Base-by-base conservation (phyloP, 37 sponge, comb jelly and placozoan genomes). In the Amphimedon queenslandica region DNA sequence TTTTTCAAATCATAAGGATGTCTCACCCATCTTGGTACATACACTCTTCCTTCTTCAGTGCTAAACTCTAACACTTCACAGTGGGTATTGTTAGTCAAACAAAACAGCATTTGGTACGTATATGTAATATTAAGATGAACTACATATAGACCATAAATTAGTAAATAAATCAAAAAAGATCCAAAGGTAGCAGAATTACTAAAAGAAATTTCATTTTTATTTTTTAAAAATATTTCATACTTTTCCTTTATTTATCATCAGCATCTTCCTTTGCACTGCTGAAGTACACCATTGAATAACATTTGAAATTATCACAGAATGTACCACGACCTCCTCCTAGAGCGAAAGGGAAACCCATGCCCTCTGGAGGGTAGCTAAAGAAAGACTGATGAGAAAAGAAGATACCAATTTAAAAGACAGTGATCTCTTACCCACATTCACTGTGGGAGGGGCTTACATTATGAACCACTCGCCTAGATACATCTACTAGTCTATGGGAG, bases 21-120 rank as follows among this genome's bases (percentile, higher is more conserved):
- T 42, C 86, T 69, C 43, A 93, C 94, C 99, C 99, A 99, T 71
- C 90, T 82, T 31, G 99, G 99, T 32, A 95, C 70, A 63, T 90
- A 99, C 55, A 94, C 76, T 24, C 85, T 70, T 18, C 99, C 99
- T 63, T 99, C 99, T 34, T 95, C 96, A 23, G 99, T 96, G 4
- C 92, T 76, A 77, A 99, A 99, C 82, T 99, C 99, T 60, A 99
- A 43, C 40, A 99, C 99, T 41, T 96, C 99, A 80, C 90, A 94
- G 64, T 90, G 95, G 32, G 93, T 85, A 13, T 66, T 55, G 38
- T 83, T 92, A 31, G 68, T 82, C 64, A 99, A 72, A 32, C 87
- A 86, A 86, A 99, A 99, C 73, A 99, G 41, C 89, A 99, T 95
- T 3, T 96, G 99, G n/a, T n/a, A n/a, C n/a, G n/a, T n/a, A 55